Base-by-base conservation (phyloP, 2,888 invertebrate genomes). In the Sminthurides aquaticus region DNA sequence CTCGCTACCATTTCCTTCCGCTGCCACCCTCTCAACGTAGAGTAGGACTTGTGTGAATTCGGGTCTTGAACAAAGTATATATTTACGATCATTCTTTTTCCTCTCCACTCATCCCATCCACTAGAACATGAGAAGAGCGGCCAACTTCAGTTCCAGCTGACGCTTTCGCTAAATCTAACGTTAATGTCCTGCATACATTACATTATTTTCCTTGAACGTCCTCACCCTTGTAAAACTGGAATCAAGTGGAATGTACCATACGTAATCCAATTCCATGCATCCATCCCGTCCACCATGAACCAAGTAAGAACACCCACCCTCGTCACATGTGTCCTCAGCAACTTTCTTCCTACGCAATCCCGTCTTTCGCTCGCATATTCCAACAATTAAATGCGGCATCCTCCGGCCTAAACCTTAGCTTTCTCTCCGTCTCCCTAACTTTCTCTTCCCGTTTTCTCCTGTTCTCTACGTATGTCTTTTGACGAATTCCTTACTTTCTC, bases 141-240 rank as follows among this genome's bases (percentile, higher is more conserved):
- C 61, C 57, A 57, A 67, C 58, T 67, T 67, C 64, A 67, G 43
- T 60, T 67, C 65, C 67, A 67, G 67, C 67, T 67, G 67, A 65
- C 65, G 67, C 59, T 65, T 67, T 59, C 62, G 64, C 61, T 61
- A 64, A 64, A 59, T 65, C 62, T 34, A 34, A 34, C 24, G 62
- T 57, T 57, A 67, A 67, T 67, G 67, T 67, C 65, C 65, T 67
- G 67, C 67, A 67, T 67, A 67, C 57, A 67, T 67, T 67, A 67
- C 55, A 22, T 25, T 55, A 25, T 55, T 55, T 26, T 24, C 24
- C 55, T 26, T 15, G 5, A 11, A 34, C 43, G 43, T 34, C 43
- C 43, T 34, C 43, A n/a, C 43, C 15, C 43, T 34, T 34, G 43
- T 34, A 34, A 34, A 34, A 34, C 43, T 34, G 8, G 15, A 34